Evolutionary conservation across 2,797 vertebrate genomes (phyloP), one percentile per base, ranked within the genome.

Genomic region (Ptychobarbus kaznakovi): DNA sequence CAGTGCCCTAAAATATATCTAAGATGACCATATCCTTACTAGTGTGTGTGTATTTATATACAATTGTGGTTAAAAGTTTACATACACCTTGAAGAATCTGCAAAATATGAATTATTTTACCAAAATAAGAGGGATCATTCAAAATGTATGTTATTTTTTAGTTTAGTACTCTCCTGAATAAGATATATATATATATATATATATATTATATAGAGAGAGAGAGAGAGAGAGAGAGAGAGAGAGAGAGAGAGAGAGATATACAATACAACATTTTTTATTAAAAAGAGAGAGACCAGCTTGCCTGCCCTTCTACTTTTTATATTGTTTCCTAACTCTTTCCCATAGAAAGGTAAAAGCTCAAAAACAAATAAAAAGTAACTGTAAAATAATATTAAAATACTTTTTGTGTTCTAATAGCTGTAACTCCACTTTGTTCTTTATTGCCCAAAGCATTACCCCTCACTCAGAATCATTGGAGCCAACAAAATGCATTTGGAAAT

Each of bases 401-500:
- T 44, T 51, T 16, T 63, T 56, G 18, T 46, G 20, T 22, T 42
- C 38, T 70, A 66, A 80, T 65, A 73, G 79, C 69, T 78, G 18
- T 81, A 61, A 49, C 77, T 75, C 49, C 22, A 51, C 72, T 83
- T 70, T 61, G 38, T 86, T 83, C 72, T 44, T 6, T 81, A 42
- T 68, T 68, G 40, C 35, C 32, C 16, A 76, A 68, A 66, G 40
- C 68, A 85, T 32, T 80, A 38, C 13, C 73, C 76, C 51, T 70
- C 38, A 42, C 53, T 65, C n/a, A 80, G 25, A 75, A 79, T 88
- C 78, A 79, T 61, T 79, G 38, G 13, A 82, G 81, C 78, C 75
- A 83, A 75, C 13, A 35, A 69, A 80, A 83, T 80, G 22, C 4
- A 66, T 81, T 80, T 74, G 70, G 25, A 81, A 78, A 86, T 73